These are phyloP conservation scores for Paedocypris sp. DNA, from an alignment of 2,113 vertebrate species.

Conservation along the genomic window DNA sequence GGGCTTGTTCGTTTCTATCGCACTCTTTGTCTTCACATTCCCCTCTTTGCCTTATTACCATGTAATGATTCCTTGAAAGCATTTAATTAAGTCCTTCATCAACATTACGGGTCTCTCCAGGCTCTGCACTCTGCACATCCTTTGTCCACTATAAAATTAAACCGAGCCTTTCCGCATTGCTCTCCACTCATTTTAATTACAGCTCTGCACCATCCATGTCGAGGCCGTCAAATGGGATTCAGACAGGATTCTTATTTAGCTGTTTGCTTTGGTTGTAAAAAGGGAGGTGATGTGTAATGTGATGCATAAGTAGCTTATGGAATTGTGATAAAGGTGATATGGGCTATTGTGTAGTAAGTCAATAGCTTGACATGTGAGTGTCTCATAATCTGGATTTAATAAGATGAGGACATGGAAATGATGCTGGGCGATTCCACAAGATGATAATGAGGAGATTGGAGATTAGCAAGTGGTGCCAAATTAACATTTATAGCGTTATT, in stretches of 20 bases:
- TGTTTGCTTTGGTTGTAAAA: conserved; percentile 1
- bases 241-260: background rate
- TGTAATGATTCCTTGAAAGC: conserved; percentile 46
- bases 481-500: too few species aligned
- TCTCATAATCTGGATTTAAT: conserved; percentile 19
- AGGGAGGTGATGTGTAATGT: background rate
- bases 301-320: conserved; percentile 9
- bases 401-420: background rate
- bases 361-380: background rate
- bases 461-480: too few species aligned
- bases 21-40: conserved; percentile 22
- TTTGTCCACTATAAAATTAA: conserved; percentile 27
- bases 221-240: background rate
- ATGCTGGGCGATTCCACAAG: background rate
- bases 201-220: conserved; percentile 25
- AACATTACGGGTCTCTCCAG: conserved; percentile 40
- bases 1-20: background rate
- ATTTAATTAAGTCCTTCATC: conserved; percentile 37
- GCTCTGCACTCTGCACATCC: conserved; percentile 41
- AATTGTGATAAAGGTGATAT: conserved; percentile 23
- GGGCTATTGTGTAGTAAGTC: conserved; percentile 14
- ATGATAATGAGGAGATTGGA: background rate
- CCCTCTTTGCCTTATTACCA: conserved; percentile 42
- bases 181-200: conserved; percentile 57
- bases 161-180: conserved; percentile 40